A percentile compares a stretch with the other conserved stretches of the same genome.
These are phyloP conservation scores for Brachylomia viminalis DNA, from an alignment of 2,888 invertebrate species.

Conservation along the genomic window DNA sequence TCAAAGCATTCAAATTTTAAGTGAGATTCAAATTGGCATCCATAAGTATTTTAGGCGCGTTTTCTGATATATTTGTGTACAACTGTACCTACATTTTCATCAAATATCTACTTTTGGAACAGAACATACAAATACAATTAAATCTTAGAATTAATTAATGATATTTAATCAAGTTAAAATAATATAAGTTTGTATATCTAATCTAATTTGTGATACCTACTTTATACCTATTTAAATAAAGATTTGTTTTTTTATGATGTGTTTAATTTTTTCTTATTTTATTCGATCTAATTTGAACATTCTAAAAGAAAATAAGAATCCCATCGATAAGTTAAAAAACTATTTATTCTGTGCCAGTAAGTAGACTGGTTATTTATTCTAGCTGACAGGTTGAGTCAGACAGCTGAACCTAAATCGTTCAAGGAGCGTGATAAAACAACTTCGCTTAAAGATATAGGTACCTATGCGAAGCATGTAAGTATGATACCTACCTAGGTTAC, in stretches of 20 bases:
- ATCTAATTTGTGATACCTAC: conserved; percentile 6
- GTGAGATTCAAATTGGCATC: not conserved
- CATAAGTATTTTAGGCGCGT: not conserved
- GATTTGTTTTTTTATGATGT: not conserved
- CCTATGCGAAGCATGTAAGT: too few species aligned
- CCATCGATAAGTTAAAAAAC: not conserved
- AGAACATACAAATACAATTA: not conserved
- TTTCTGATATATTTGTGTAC: not conserved
- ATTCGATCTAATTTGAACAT: not conserved
- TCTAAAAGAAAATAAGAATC: not conserved
- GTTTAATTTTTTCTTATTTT: not conserved
- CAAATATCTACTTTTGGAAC: not conserved
- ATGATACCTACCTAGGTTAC: too few species aligned
- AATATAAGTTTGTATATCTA: not conserved
- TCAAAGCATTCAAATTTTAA: too few species aligned
- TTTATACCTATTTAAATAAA: not conserved
- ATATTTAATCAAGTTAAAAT: not conserved
- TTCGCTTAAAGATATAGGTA: too few species aligned
- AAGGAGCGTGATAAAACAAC: too few species aligned
- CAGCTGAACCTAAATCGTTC: too few species aligned
- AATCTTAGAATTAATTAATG: conserved; percentile 1
- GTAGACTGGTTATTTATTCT: not conserved
- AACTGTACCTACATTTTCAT: not conserved
- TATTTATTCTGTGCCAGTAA: too few species aligned
- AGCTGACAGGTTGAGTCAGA: not conserved